Evolutionary conservation across 2,888 invertebrate genomes (phyloP), one percentile per base, ranked within the genome.

Genomic region (Ceramica pisi): DNA sequence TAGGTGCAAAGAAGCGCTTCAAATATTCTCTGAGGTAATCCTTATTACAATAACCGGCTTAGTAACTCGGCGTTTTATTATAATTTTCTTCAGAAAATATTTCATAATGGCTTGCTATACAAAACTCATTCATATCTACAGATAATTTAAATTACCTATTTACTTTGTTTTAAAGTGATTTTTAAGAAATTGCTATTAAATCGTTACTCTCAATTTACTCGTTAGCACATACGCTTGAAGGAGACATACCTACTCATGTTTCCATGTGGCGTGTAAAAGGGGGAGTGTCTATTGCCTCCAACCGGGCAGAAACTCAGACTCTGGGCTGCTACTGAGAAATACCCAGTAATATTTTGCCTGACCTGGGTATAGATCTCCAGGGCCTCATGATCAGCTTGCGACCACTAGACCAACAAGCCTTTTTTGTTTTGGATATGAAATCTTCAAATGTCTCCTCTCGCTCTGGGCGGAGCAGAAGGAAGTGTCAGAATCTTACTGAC

Each of bases 21-120:
- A 61, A 67, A 57, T 62, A 51, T 57, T 51, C 16, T 68, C 26
- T 38, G 23, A 44, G 21, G n/a, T 9, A 77, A 69, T 69, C 78
- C 71, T 59, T 63, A 56, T 48, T 14, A 21, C 12, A 50, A 51
- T 77, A 77, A 57, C 57, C 48, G 62, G 78, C 78, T 63, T 63
- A 63, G 59, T 60, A 23, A 19, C 9, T 41, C 9, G 16, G 14
- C 23, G 46, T 48, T 26, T 55, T 14, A 16, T 71, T 19, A 26
- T 23, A 12, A 41, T 57, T 72, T 67, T 50, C 46, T 35, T 23
- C n/a, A 19, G 12, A 46, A 55, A 19, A 67, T 41, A 41, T 59
- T 23, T 4, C 23, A 10, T n/a, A 23, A 14, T 46, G 12, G 12
- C 12, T 35, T 53, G 10, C 26, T 21, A 7, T 21, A 12, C 16